phyloP scores from a whole-genome alignment of 2,888 invertebrate genomes.

The Ommatoiulus sabulosus region DNA sequence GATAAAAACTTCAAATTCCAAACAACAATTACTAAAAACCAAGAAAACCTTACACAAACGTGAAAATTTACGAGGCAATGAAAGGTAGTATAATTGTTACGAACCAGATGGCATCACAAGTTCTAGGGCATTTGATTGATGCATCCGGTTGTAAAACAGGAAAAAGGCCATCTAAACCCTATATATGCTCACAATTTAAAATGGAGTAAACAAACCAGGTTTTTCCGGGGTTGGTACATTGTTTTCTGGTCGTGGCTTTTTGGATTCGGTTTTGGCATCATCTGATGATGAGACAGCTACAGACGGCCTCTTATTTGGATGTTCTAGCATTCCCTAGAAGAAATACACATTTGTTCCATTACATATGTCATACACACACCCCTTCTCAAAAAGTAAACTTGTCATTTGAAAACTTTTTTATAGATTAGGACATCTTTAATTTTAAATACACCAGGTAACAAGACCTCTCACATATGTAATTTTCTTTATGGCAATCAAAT shows the following conservation, averaged over 20 bases:
- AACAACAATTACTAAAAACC: neutral
- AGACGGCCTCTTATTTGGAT: slow-evolving; percentile 38
- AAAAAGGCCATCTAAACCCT: neutral
- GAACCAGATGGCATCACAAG: neutral
- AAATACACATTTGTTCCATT: neutral
- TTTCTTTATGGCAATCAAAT: no score
- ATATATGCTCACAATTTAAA: slow-evolving; percentile 18
- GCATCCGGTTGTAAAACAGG: neutral
- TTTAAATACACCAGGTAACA: no score
- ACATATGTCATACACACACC: no score
- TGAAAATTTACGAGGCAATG: neutral
- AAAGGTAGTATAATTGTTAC: neutral
- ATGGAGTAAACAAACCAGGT: slow-evolving; percentile 50
- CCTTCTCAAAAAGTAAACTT: no score
- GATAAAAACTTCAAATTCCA: no score
- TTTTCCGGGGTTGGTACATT: neutral
- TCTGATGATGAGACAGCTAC: slow-evolving; percentile 29
- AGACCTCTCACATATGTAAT: no score
- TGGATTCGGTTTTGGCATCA: slow-evolving; percentile 12
- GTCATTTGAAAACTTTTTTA: no score
- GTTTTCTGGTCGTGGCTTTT: slow-evolving; percentile 11
- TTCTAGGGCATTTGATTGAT: neutral
- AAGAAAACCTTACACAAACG: neutral
- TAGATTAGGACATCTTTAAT: no score
- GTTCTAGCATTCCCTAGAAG: slow-evolving; percentile 15